Evolutionary conservation across 2,113 vertebrate species (phyloP).

Genomic region (Plestiodon gilberti): DNA sequence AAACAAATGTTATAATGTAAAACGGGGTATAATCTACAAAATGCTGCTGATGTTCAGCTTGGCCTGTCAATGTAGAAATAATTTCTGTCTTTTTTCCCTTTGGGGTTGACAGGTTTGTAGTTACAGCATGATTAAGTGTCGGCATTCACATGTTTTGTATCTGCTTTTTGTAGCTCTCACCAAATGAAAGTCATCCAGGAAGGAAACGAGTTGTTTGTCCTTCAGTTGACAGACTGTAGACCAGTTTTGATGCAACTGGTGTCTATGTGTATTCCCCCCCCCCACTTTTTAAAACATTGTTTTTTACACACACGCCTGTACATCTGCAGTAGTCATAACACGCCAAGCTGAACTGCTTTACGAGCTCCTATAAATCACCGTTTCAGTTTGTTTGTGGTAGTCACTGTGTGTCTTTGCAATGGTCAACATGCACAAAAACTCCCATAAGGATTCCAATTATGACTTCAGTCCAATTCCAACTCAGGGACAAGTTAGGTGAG

Average conservation of each 20-base stretch:
- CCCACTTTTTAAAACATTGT: not conserved
- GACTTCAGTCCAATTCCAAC: not conserved
- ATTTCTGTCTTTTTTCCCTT: not conserved
- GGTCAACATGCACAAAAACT: not conserved
- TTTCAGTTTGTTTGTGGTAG: not conserved
- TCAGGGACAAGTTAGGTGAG: too few relatives aligned
- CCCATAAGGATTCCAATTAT: not conserved
- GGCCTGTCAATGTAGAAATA: conserved; percentile 28
- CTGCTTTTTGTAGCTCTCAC: not conserved
- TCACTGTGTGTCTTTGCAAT: not conserved
- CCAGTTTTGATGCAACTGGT: not conserved
- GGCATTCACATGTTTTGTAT: not conserved
- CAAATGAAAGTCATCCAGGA: not conserved
- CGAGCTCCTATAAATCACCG: not conserved
- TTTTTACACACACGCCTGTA: not conserved
- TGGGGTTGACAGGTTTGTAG: not conserved
- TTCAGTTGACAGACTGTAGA: not conserved
- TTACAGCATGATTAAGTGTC: not conserved
- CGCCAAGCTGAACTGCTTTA: not conserved
- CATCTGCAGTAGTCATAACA: not conserved
- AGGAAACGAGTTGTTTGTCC: not conserved
- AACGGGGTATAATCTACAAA: conserved; percentile 5
- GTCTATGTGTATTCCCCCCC: not conserved
- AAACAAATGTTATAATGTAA: not conserved
- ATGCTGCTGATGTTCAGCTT: conserved; percentile 20